Percentiles rank a stretch among this genome's conserved stretches.
These are phyloP conservation scores for Dolichallabes microphthalmus DNA, from an alignment of 2,113 vertebrate genomes.

Conservation along the genomic window DNA sequence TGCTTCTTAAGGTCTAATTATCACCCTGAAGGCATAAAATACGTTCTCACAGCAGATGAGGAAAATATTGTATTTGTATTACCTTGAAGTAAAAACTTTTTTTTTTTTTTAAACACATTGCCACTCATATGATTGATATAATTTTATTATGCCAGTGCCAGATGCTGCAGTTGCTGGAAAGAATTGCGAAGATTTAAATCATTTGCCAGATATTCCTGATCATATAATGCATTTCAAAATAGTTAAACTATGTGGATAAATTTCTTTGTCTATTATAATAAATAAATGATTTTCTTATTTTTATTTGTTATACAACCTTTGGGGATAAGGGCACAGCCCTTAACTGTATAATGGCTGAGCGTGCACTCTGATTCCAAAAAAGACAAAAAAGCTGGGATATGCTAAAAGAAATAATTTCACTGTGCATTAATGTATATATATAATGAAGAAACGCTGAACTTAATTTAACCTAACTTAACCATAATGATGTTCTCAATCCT, in stretches of 20 bases:
- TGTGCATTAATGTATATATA: too few relatives aligned
- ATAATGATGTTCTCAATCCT: not conserved
- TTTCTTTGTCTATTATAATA: not conserved
- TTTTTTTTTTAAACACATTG: constrained; percentile 10
- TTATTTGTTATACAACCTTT: not conserved
- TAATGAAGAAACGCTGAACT: too few relatives aligned
- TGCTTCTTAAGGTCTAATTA: constrained; percentile 40
- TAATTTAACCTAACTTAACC: not conserved
- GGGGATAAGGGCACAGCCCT: too few relatives aligned
- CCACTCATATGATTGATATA: constrained; percentile 5
- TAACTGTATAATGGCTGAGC: too few relatives aligned
- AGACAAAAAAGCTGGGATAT: too few relatives aligned
- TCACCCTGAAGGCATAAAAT: constrained; percentile 23
- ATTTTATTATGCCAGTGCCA: constrained; percentile 9
- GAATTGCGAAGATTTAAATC: not conserved
- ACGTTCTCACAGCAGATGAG: constrained; percentile 6
- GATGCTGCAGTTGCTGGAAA: not conserved
- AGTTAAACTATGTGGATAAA: too few relatives aligned
- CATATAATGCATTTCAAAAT: not conserved
- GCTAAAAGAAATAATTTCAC: too few relatives aligned
- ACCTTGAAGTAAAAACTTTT: not conserved
- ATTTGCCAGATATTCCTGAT: not conserved
- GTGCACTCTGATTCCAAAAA: too few relatives aligned
- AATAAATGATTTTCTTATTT: not conserved
- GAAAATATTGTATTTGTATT: constrained; percentile 31